phyloP scores from a whole-genome alignment of 2,113 vertebrate genomes.

The Stigmatopora argus region DNA sequence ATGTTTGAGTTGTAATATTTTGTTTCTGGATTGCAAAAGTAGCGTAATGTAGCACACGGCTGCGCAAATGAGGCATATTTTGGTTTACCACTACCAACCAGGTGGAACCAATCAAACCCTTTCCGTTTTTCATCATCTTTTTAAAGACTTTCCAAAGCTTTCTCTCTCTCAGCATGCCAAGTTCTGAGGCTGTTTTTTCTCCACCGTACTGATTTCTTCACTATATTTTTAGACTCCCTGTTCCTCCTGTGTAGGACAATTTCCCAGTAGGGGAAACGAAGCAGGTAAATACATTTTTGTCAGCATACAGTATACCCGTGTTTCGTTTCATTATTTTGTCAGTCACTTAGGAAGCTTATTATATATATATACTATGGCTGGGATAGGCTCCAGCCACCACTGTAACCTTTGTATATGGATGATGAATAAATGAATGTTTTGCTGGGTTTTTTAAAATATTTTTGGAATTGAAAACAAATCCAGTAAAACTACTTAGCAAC shows the following conservation, averaged over 20 bases:
- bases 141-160: conserved; percentile 12
- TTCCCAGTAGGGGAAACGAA: not conserved
- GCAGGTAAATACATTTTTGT: conserved; percentile 3
- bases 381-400: too few species aligned
- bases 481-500: not conserved
- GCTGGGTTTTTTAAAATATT: too few species aligned
- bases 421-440: too few species aligned
- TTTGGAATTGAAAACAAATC: too few species aligned
- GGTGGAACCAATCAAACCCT: conserved; percentile 39
- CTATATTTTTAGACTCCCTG: not conserved
- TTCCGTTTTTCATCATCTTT: conserved; percentile 13
- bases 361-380: too few species aligned
- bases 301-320: not conserved
- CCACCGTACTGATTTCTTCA: conserved; percentile 6
- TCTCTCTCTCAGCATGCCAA: conserved; percentile 10
- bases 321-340: not conserved
- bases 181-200: conserved; percentile 18
- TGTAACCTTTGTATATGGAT: too few species aligned
- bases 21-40: conserved; percentile 2
- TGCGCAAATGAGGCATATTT: conserved; percentile 12
- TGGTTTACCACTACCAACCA: conserved; percentile 23
- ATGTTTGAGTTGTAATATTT: conserved; percentile 11
- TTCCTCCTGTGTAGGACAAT: not conserved
- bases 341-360: not conserved
- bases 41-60: conserved; percentile 4